Base-by-base conservation (phyloP, 2,797 vertebrate genomes). In the Halcyon badia region DNA sequence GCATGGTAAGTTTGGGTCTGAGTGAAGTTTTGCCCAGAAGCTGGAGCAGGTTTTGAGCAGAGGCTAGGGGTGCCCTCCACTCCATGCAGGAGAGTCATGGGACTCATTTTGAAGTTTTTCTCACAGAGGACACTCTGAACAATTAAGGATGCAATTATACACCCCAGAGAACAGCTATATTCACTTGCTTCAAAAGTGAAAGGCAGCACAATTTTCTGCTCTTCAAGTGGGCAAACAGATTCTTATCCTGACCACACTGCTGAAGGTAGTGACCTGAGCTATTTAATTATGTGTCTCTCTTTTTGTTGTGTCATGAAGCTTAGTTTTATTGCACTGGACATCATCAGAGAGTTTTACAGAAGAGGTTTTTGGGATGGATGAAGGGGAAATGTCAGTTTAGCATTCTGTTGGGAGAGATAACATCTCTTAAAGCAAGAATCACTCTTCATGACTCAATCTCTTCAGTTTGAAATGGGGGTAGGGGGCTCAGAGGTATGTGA, bases 71-170 rank as follows among this genome's bases (percentile, higher is more conserved):
- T 25, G 46, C 30, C 48, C 17, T 39, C 19, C 5, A 4, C 19
- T 64, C 35, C 9, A 5, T 48, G 9, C 22, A 49, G 64, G 14
- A 79, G 49, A 24, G 24, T 41, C 5, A 1, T 13, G 16, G 52
- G 33, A 66, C 26, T 82, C 31, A 8, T 42, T 62, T 61, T 30
- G 17, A 49, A 56, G 21, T 16, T 81, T 77, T 83, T 35, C 37
- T 70, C 19, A 5, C 19, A 25, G 65, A 91, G 52, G 57, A 19
- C 56, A 30, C 37, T 77, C 56, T 19, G 66, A 73, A 52, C 52
- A 75, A 81, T 90, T 84, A 96, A 89, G 83, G 42, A 73, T 66
- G 75, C 42, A 91, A 78, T 89, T 93, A 66, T 39, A 65, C 66
- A 90, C 60, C 46, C 57, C 61, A 70, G 75, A 84, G 70, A 61